A percentile compares a stretch with the other conserved stretches of the same genome.
phyloP scores from a whole-genome alignment of 2,797 vertebrate genomes.

The Oceanodroma leucorhoa region DNA sequence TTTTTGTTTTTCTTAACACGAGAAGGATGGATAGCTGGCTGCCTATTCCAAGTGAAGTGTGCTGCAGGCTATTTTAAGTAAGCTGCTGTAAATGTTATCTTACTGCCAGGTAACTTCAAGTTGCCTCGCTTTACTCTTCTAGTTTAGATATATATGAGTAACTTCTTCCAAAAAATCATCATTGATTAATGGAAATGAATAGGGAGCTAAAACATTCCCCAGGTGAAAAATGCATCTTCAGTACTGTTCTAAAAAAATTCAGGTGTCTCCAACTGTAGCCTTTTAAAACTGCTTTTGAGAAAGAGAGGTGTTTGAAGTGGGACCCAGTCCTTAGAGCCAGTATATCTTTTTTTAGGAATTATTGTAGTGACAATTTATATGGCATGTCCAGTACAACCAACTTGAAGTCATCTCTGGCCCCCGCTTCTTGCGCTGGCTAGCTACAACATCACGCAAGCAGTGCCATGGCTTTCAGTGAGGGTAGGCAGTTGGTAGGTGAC shows the following conservation, averaged over 20 bases:
- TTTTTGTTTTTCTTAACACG: not conserved
- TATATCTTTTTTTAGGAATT: not conserved
- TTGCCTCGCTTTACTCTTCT: not conserved
- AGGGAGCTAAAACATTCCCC: not conserved
- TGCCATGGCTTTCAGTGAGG: not conserved
- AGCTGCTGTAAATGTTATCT: not conserved
- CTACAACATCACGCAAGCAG: rapidly evolving
- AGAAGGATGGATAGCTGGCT: not conserved
- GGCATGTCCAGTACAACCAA: not conserved
- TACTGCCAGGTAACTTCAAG: not conserved
- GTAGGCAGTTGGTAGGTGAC: not conserved
- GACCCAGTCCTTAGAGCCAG: not conserved
- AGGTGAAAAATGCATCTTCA: not conserved
- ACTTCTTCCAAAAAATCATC: not conserved
- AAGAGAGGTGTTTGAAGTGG: not conserved
- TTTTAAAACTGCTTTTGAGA: not conserved
- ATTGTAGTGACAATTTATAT: not conserved
- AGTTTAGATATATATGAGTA: rapidly evolving
- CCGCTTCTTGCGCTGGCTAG: not conserved
- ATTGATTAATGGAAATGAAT: not conserved
- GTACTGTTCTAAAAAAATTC: not conserved
- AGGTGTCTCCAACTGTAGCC: not conserved
- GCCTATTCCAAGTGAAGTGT: not conserved
- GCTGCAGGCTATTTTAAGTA: slow-evolving; percentile 8
- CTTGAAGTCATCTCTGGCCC: not conserved